Evolutionary conservation across 2,888 invertebrate genomes (phyloP).

Genomic region (Heliconius ismenius): DNA sequence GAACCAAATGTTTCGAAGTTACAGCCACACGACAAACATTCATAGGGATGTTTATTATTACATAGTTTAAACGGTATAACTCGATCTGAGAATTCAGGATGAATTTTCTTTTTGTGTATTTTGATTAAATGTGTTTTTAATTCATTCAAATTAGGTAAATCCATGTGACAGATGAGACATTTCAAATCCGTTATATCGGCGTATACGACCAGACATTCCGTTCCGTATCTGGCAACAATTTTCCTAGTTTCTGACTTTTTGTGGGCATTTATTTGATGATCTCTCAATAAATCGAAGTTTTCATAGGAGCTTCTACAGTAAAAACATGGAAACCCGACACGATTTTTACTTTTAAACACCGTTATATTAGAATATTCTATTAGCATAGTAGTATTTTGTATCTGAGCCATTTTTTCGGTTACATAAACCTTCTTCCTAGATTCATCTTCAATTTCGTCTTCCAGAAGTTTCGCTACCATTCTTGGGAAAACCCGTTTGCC

Average conservation of each 20-base stretch:
- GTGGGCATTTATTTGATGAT: constrained; percentile 54
- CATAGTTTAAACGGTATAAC: constrained; percentile 67
- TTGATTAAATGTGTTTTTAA: constrained; percentile 62
- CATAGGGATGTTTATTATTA: constrained; percentile 50
- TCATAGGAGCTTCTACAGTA: constrained; percentile 64
- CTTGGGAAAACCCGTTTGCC: constrained; percentile 54
- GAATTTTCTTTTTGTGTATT: constrained; percentile 60
- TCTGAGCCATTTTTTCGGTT: constrained; percentile 63
- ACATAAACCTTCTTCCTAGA: constrained; percentile 46
- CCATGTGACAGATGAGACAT: constrained; percentile 58
- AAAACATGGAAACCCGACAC: constrained; percentile 67
- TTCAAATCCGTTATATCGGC: constrained; percentile 63
- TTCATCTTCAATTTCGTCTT: constrained; percentile 33
- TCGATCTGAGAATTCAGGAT: constrained; percentile 58
- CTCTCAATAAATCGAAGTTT: constrained; percentile 53
- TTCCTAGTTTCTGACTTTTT: constrained; percentile 53
- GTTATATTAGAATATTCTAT: constrained; percentile 63
- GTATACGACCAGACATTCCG: constrained; percentile 65
- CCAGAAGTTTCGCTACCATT: constrained; percentile 49
- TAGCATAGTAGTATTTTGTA: constrained; percentile 57
- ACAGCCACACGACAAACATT: constrained; percentile 66
- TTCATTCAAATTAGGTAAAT: constrained; percentile 54
- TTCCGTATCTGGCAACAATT: constrained; percentile 57
- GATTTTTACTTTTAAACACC: constrained; percentile 63
- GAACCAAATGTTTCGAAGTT: constrained; percentile 71